A percentile compares a stretch with the other conserved stretches of the same genome.
Conservation (phyloP, 2,888 invertebrate genomes). For the Pilophorus perplexus region DNA sequence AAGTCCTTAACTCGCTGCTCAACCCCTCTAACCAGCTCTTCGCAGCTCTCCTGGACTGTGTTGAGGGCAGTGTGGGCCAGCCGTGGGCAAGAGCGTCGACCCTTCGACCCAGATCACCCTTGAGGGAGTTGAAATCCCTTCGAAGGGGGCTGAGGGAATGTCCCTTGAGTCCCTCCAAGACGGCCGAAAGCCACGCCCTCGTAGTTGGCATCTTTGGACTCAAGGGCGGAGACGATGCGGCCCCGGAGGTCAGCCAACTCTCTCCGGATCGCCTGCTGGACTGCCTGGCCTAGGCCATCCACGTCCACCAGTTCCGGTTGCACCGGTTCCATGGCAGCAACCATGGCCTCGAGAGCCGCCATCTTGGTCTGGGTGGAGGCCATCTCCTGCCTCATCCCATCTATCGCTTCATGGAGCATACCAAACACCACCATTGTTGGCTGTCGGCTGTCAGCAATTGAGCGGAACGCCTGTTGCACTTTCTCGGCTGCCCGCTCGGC, state of each 20-base stretch:
- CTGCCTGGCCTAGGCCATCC: not conserved
- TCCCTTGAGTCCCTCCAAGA: not conserved
- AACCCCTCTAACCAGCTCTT: too few relatives aligned
- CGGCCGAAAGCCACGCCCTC: not conserved
- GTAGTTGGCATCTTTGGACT: not conserved
- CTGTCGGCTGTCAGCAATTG: not conserved
- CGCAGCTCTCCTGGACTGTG: too few relatives aligned
- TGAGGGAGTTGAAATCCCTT: not conserved
- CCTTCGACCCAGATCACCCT: not conserved
- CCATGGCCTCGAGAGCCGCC: not conserved
- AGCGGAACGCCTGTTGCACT: not conserved
- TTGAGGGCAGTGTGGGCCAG: too few relatives aligned
- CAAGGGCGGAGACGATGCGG: not conserved
- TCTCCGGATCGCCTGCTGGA: not conserved
- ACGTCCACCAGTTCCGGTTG: not conserved
- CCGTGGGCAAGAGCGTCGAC: not conserved
- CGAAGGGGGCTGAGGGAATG: not conserved
- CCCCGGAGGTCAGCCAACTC: not conserved
- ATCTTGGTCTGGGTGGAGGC: not conserved
- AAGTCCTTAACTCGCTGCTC: too few relatives aligned
- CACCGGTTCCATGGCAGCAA: not conserved
- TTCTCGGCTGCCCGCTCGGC: not conserved
- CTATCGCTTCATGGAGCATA: not conserved
- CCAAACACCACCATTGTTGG: not conserved
- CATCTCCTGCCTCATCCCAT: not conserved